phyloP scores from a whole-genome alignment of 2,888 invertebrate species.

The Hydraecia micacea region DNA sequence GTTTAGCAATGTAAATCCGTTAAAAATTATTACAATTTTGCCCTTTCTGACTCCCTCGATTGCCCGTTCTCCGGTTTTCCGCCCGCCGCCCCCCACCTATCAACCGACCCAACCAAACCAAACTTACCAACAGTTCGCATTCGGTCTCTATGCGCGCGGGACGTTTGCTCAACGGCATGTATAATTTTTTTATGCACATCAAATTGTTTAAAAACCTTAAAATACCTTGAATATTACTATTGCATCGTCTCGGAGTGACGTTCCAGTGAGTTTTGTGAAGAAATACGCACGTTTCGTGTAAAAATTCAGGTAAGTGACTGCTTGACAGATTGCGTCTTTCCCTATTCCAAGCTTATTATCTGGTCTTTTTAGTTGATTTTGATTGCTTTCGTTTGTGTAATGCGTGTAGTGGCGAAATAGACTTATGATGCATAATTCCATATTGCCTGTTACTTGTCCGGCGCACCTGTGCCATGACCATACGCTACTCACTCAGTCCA shows the following conservation, averaged over 20 bases:
- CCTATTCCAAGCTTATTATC: slow-evolving; percentile 81
- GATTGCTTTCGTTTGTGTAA: slow-evolving; percentile 75
- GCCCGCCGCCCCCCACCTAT: slow-evolving; percentile 77
- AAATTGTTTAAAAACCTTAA: slow-evolving; percentile 88
- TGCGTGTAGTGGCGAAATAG: slow-evolving; percentile 56
- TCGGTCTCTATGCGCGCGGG: slow-evolving; percentile 89
- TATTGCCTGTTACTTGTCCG: slow-evolving; percentile 72
- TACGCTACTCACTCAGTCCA: slow-evolving; percentile 70
- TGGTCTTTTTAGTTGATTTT: slow-evolving; percentile 73
- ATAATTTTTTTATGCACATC: slow-evolving; percentile 88
- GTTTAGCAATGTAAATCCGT: slow-evolving; percentile 28
- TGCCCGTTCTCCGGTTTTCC: slow-evolving; percentile 87
- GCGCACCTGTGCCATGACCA: slow-evolving; percentile 74
- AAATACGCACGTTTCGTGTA: slow-evolving; percentile 82
- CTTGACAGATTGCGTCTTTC: slow-evolving; percentile 90
- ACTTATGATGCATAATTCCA: slow-evolving; percentile 67
- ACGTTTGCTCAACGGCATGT: slow-evolving; percentile 88
- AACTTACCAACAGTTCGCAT: slow-evolving; percentile 90
- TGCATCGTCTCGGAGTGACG: slow-evolving; percentile 83
- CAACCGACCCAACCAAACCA: slow-evolving; percentile 81
- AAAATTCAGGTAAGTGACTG: slow-evolving; percentile 88
- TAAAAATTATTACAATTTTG: slow-evolving; percentile 73
- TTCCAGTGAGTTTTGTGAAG: slow-evolving; percentile 85
- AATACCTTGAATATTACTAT: slow-evolving; percentile 86
- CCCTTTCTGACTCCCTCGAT: slow-evolving; percentile 82